Conservation (phyloP, 2,797 vertebrate genomes). For the Melanogrammus aeglefinus region DNA sequence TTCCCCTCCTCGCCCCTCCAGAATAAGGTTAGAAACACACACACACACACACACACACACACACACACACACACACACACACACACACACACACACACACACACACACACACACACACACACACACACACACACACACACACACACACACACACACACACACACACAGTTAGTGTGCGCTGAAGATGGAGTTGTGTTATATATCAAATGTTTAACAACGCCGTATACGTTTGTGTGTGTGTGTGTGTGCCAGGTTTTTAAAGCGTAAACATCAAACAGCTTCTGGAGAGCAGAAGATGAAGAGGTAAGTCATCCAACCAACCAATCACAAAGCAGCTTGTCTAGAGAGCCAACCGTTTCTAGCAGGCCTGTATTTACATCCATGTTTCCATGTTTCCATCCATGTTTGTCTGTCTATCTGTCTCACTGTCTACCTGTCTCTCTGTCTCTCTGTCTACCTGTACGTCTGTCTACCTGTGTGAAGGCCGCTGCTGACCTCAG, state of each 20-base stretch:
- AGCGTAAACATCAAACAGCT: slow-evolving; percentile 20
- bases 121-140: too few relatives aligned
- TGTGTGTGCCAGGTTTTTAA: slow-evolving; percentile 10
- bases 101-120: not conserved
- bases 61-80: not conserved
- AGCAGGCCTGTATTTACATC: not conserved
- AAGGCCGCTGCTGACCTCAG: not conserved
- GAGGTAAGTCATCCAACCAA: slow-evolving; percentile 15
- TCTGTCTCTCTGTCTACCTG: not conserved
- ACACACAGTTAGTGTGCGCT: not conserved
- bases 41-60: not conserved
- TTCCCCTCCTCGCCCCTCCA: not conserved
- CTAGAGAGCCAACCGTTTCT: too few relatives aligned
- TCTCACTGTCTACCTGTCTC: too few relatives aligned
- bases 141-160: too few relatives aligned
- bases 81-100: too few relatives aligned
- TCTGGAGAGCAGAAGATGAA: slow-evolving; percentile 24
- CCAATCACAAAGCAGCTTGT: not conserved
- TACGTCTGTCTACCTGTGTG: not conserved
- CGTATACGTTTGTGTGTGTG: slow-evolving; percentile 6
- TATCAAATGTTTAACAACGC: too few relatives aligned
- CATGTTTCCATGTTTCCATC: too few relatives aligned
- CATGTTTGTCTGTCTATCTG: not conserved
- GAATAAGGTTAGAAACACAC: slow-evolving; percentile 45
- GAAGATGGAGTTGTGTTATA: too few relatives aligned